Percentiles rank a stretch among this genome's conserved stretches.
Conservation (phyloP, 1,140 invertebrate species). For the Andrena cerasifolii region DNA sequence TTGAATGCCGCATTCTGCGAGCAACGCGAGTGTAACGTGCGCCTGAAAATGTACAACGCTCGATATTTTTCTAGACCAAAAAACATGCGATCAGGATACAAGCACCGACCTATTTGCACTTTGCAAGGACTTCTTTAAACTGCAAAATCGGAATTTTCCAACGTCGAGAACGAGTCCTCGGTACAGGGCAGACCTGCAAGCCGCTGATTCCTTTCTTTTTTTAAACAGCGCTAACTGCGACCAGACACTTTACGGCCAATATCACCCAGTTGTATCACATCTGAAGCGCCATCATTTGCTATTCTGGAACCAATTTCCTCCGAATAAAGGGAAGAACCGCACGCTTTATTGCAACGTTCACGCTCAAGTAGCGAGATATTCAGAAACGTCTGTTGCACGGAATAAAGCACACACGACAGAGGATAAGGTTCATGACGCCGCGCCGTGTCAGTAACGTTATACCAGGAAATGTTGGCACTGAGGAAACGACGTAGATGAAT, state of each 20-base stretch:
- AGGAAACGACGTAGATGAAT: neutral
- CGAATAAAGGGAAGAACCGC: constrained; percentile 21
- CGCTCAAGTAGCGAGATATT: neutral
- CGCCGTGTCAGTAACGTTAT: neutral
- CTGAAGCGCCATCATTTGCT: constrained; percentile 3
- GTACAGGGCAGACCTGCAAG: no score
- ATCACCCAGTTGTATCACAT: neutral
- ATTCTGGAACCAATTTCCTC: constrained; percentile 26
- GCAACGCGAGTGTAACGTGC: no score
- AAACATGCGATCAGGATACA: no score
- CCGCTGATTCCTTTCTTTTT: no score
- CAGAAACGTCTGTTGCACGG: neutral
- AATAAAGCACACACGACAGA: constrained; percentile 3
- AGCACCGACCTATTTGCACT: no score
- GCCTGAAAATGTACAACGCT: no score
- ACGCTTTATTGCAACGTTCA: constrained; percentile 15
- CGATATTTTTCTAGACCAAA: no score
- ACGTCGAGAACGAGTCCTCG: no score
- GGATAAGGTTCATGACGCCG: constrained; percentile 1
- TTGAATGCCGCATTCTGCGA: no score
- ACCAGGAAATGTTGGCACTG: no score
- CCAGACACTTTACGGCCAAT: constrained; percentile 1
- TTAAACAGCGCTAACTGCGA: neutral
- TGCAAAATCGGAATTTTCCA: no score
- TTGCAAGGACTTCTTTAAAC: no score